phyloP scores from a whole-genome alignment of 2,113 vertebrate genomes.

The Caranx melampygus region DNA sequence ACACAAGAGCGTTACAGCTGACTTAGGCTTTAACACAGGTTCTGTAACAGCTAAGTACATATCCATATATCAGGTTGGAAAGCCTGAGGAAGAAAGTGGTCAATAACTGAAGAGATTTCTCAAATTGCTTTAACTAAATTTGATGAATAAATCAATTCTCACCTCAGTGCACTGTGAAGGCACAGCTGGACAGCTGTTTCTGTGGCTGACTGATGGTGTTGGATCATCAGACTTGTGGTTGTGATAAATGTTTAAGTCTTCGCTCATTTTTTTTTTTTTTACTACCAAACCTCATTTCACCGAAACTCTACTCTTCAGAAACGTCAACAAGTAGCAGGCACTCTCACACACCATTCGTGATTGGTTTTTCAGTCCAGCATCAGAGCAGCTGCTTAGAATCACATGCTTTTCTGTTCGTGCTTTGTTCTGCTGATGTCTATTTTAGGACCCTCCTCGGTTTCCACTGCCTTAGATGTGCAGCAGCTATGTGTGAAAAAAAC shows the following conservation, averaged over 20 bases:
- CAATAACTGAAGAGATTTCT: not conserved
- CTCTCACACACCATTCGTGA: not conserved
- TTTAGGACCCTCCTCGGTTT: conserved; percentile 13
- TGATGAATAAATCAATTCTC: not conserved
- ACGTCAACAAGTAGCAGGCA: conserved; percentile 8
- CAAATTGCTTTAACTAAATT: no score
- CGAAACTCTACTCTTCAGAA: conserved; percentile 17
- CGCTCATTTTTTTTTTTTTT: not conserved
- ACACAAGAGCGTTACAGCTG: no score
- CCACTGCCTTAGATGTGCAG: not conserved
- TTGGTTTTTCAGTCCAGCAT: conserved; percentile 1
- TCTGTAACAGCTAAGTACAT: not conserved
- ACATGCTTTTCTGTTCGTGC: not conserved
- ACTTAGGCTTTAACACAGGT: not conserved
- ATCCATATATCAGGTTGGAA: no score
- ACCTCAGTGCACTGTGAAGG: not conserved
- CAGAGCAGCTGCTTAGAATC: conserved; percentile 2
- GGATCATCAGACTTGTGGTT: not conserved
- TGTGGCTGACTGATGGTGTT: no score
- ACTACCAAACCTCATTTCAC: conserved; percentile 31
- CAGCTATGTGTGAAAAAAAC: conserved; percentile 9
- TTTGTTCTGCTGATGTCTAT: conserved; percentile 10
- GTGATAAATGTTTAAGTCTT: not conserved
- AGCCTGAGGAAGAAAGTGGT: not conserved
- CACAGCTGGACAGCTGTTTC: not conserved